Conservation (phyloP, 37 sponge, comb jelly and placozoan species). For the Oopsacas minuta region DNA sequence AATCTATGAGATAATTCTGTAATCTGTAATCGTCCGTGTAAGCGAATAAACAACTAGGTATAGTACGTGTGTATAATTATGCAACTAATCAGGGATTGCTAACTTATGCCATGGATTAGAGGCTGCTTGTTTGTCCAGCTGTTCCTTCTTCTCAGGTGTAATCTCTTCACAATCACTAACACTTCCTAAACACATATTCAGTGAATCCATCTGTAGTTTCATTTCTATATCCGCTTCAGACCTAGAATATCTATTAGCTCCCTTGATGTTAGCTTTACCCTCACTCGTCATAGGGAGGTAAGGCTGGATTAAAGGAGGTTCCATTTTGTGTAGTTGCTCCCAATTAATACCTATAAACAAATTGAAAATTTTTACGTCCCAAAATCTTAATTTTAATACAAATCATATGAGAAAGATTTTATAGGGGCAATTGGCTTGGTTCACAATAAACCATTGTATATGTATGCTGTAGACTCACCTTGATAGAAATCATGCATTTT, state of each 20-base stretch:
- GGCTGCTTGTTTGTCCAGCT: conserved; percentile 45
- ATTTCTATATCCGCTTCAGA: neutral
- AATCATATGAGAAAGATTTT: too few relatives aligned
- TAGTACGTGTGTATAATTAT: too few relatives aligned
- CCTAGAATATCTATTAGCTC: conserved; percentile 20
- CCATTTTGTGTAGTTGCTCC: conserved; percentile 47
- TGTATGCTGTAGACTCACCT: conserved; percentile 21
- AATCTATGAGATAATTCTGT: too few relatives aligned
- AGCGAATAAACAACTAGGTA: too few relatives aligned
- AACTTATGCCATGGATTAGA: conserved; percentile 59
- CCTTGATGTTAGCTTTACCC: conserved; percentile 43
- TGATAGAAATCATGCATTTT: conserved; percentile 63
- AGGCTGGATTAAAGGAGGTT: conserved; percentile 69
- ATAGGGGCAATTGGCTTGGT: too few relatives aligned
- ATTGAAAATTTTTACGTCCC: too few relatives aligned
- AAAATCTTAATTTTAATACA: too few relatives aligned
- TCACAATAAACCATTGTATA: too few relatives aligned
- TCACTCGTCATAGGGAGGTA: conserved; percentile 75
- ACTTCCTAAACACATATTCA: neutral
- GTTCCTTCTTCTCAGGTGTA: conserved; percentile 27
- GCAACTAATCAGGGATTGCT: neutral
- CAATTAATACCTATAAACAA: conserved; percentile 48
- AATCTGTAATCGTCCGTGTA: too few relatives aligned
- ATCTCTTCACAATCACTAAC: conserved; percentile 21
- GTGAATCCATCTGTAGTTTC: neutral